Base-by-base conservation (phyloP, 1,140 invertebrate species). In the Chlorops oryzae region DNA sequence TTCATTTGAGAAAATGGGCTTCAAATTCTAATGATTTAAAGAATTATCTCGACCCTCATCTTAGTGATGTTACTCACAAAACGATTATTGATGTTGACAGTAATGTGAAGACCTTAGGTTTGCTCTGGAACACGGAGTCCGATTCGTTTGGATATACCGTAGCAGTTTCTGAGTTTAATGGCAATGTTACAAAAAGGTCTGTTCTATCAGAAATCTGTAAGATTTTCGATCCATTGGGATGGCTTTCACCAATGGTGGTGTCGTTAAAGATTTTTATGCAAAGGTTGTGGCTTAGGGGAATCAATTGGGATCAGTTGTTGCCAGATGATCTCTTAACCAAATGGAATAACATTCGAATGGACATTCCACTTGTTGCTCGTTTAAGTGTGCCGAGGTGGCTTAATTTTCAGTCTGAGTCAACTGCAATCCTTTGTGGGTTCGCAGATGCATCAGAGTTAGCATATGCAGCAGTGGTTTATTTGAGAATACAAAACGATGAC, bases 251-350 rank as follows among this genome's bases (percentile, higher is more conserved):
- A n/a, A n/a, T n/a, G n/a, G n/a, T n/a, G n/a, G n/a, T n/a, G n/a
- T n/a, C n/a, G n/a, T 38, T 58, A 2, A 74, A 74, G 55, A 55
- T 73, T n/a, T 59, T 72, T 10, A 62, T 74, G 21, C 71, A 74
- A 56, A 61, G 64, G 48, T 15, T 74, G 3, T 71, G 72, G 71
- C 45, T 54, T 44, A 17, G 25, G 49, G 53, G 59, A 21, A 42
- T 65, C 20, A 58, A 55, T 7, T 73, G 73, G 70, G 71, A 74
- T 52, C 51, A 56, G 13, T 15, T 32, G 17, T 37, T 67, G 24
- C 40, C 56, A 10, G 25, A 17, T 20, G 52, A 58, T 5, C 32
- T 60, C 4, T 28, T 32, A 12, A 46, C 18, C 34, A 18, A 56
- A 57, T 21, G 58, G 62, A 56, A n/a, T 56, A 18, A 49, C 23